These are phyloP conservation scores for Epinephelus moara DNA, from an alignment of 2,113 vertebrate species.

Conservation along the genomic window DNA sequence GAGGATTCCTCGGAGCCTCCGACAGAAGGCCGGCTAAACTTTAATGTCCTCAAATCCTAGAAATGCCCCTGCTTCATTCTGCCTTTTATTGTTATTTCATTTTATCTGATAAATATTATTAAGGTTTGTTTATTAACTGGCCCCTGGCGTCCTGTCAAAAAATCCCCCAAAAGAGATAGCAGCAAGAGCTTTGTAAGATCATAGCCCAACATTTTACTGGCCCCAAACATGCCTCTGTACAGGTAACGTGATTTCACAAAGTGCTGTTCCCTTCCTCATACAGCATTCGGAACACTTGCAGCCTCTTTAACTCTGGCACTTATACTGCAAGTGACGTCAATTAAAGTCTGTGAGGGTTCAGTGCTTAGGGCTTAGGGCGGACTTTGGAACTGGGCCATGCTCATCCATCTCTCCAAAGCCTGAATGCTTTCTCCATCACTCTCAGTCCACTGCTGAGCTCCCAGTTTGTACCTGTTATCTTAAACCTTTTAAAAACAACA, in stretches of 20 bases:
- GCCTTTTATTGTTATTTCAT: no score
- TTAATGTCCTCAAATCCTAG: no score
- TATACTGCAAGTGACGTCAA: conserved; percentile 21
- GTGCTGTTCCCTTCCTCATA: no score
- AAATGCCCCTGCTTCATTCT: no score
- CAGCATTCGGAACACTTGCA: background rate
- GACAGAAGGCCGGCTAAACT: no score
- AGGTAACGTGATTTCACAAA: conserved; percentile 1
- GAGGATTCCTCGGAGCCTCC: no score
- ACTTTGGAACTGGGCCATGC: conserved; percentile 16
- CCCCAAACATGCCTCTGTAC: background rate
- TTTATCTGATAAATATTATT: no score
- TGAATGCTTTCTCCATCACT: background rate
- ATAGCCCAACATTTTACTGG: background rate
- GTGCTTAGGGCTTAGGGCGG: conserved; percentile 1
- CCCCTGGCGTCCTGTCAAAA: no score
- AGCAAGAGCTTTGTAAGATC: background rate
- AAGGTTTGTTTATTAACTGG: no score
- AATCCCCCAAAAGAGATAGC: no score
- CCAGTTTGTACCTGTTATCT: background rate
- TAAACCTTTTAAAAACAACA: background rate
- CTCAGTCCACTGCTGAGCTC: background rate
- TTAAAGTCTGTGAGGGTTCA: conserved; percentile 22
- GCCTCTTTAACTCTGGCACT: conserved; percentile 4
- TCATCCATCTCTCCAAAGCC: conserved; percentile 21